Evolutionary conservation across 2,888 invertebrate species (phyloP).

Genomic region (Chrysopilus asiliformis): DNA sequence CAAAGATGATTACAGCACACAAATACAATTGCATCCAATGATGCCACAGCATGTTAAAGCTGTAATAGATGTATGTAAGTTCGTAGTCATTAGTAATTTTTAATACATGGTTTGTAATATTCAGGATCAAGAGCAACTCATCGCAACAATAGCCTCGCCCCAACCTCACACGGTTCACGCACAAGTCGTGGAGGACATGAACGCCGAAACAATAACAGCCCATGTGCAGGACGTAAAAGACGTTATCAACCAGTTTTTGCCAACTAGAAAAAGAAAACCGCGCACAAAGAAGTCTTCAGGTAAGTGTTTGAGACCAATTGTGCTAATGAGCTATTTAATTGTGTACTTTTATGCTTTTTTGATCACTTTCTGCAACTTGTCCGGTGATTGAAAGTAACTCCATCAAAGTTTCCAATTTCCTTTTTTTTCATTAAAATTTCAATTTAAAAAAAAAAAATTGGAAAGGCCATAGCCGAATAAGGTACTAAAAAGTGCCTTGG

Average conservation of each 20-base stretch:
- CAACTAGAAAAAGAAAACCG: slow-evolving; percentile 41
- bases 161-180: slow-evolving; percentile 36
- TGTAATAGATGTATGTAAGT: slow-evolving; percentile 19
- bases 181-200: slow-evolving; percentile 36
- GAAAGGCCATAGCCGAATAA: too few species aligned
- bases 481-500: too few species aligned
- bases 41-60: slow-evolving; percentile 34
- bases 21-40: slow-evolving; percentile 36
- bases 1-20: slow-evolving; percentile 36
- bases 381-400: too few species aligned
- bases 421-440: too few species aligned
- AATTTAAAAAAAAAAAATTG: too few species aligned
- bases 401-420: too few species aligned
- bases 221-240: slow-evolving; percentile 30
- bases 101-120: not conserved
- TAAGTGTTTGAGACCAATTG: too few species aligned
- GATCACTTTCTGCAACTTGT: too few species aligned
- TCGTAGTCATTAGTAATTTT: not conserved
- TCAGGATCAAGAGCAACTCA: slow-evolving; percentile 33
- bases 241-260: slow-evolving; percentile 39
- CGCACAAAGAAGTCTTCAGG: slow-evolving; percentile 35
- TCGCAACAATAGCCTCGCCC: slow-evolving; percentile 33
- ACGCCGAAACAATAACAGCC: slow-evolving; percentile 32
- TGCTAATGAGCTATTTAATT: too few species aligned
- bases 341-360: too few species aligned